Evolutionary conservation across 2,888 invertebrate genomes (phyloP).

Genomic region (Caenorhabditis auriculariae): DNA sequence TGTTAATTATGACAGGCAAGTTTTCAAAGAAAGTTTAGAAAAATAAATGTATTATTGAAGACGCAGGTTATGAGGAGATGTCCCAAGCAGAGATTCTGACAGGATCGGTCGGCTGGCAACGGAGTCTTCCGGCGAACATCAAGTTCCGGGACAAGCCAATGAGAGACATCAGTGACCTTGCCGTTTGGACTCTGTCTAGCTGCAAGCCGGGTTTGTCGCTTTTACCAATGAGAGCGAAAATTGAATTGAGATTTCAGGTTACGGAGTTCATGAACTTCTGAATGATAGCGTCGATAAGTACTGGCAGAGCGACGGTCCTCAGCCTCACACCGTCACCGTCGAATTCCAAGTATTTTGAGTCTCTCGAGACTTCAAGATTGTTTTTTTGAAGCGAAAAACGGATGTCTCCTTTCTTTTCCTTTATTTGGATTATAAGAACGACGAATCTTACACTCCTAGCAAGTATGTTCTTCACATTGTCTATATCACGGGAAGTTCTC

Average conservation of each 20-base stretch:
- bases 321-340: conserved; percentile 95
- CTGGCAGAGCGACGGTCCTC: conserved; percentile 98
- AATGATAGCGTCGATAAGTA: conserved; percentile 95
- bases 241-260: conserved; percentile 69
- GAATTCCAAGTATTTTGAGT: conserved; percentile 50
- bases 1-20: too few species aligned
- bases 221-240: background rate
- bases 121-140: conserved; percentile 26
- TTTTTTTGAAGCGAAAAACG: conserved; percentile 68
- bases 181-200: conserved; percentile 96
- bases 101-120: conserved; percentile 29
- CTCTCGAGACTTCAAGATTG: too few species aligned
- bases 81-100: too few species aligned
- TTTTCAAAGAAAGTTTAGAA: too few species aligned
- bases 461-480: conserved; percentile 65
- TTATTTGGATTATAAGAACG: conserved; percentile 94
- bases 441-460: conserved; percentile 97
- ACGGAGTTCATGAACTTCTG: conserved; percentile 92
- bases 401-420: conserved; percentile 87
- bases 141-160: conserved; percentile 65
- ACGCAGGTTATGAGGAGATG: too few species aligned
- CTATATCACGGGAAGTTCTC: background rate
- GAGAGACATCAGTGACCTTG: conserved; percentile 84
- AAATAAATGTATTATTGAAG: too few species aligned
- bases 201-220: conserved; percentile 84